These are phyloP conservation scores for Bombylius major DNA, from an alignment of 2,888 invertebrate genomes.

Conservation along the genomic window DNA sequence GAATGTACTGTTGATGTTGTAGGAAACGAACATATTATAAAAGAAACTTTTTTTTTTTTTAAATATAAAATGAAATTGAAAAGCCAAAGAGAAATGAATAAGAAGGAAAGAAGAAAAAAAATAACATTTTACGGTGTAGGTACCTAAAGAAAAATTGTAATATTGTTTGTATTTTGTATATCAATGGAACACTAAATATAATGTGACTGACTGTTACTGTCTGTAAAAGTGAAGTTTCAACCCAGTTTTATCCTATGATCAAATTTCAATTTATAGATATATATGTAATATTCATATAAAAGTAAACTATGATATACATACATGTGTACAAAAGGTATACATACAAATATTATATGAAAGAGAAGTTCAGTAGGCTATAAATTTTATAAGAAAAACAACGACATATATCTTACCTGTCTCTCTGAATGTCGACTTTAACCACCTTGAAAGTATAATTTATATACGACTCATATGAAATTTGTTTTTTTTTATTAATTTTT, in stretches of 20 bases:
- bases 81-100: too few relatives aligned
- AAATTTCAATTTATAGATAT: constrained; percentile 12
- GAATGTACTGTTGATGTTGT: too few relatives aligned
- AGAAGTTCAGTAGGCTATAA: constrained; percentile 11
- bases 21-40: too few relatives aligned
- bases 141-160: too few relatives aligned
- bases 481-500: too few relatives aligned
- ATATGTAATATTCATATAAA: neutral
- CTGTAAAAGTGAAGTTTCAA: constrained; percentile 3
- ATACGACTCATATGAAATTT: neutral
- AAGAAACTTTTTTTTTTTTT: too few relatives aligned
- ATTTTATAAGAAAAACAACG: constrained; percentile 12
- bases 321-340: neutral
- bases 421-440: constrained; percentile 15
- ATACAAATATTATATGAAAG: neutral
- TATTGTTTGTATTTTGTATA: too few relatives aligned
- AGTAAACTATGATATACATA: neutral
- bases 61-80: too few relatives aligned
- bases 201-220: constrained; percentile 1
- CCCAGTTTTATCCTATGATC: constrained; percentile 10
- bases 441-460: constrained; percentile 15
- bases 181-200: neutral
- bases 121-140: too few relatives aligned
- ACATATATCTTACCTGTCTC: constrained; percentile 15
- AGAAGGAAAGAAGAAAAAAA: too few relatives aligned